These are phyloP conservation scores for Orientallactaga bullata DNA, from an alignment of 2,113 vertebrate genomes.

Conservation along the genomic window DNA sequence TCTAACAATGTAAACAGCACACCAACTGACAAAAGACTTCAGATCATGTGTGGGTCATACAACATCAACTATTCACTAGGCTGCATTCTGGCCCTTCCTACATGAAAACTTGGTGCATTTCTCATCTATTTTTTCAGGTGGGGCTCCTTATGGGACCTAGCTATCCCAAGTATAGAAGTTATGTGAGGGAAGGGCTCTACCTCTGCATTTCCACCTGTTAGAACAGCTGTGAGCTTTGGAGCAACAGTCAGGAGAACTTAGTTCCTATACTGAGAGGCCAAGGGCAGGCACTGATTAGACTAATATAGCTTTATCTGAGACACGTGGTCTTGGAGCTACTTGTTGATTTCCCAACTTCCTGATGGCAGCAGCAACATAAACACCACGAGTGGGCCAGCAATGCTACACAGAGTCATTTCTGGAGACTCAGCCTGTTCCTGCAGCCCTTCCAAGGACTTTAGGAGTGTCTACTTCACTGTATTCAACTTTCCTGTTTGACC, in stretches of 20 bases:
- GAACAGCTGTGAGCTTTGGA: accelerated
- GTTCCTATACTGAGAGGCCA: not conserved
- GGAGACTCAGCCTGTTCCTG: not conserved
- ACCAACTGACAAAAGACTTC: not conserved
- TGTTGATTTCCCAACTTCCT: not conserved
- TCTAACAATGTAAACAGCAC: not conserved
- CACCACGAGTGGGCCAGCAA: accelerated
- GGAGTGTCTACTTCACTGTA: not conserved
- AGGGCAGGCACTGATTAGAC: not conserved
- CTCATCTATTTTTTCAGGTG: not conserved
- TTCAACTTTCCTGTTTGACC: not conserved
- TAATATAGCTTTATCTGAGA: not conserved
- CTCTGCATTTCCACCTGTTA: not conserved
- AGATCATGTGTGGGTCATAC: not conserved
- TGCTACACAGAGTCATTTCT: not conserved
- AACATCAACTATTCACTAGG: not conserved
- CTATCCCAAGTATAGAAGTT: not conserved
- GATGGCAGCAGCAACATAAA: not conserved
- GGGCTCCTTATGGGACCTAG: not conserved
- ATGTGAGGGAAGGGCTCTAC: not conserved
- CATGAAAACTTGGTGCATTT: not conserved
- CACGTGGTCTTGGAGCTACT: not conserved
- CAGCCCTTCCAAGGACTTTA: not conserved
- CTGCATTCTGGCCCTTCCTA: not conserved
- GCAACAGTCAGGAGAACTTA: not conserved